Conservation (phyloP, 2,113 vertebrate species). For the Lampris incognitus region DNA sequence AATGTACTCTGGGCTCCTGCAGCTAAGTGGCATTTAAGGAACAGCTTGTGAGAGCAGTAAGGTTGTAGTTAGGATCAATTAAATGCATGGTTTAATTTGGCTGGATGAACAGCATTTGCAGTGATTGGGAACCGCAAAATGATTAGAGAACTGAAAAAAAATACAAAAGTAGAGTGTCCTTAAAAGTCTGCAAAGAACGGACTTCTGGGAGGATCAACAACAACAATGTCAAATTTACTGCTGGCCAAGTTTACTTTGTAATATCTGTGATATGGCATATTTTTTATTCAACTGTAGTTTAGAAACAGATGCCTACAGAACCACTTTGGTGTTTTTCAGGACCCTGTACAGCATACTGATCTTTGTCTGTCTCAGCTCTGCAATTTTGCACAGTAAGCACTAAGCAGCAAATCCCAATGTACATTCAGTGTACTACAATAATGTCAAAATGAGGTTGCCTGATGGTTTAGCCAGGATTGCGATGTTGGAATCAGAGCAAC, state of each 20-base stretch:
- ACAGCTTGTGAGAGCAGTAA: conserved; percentile 70
- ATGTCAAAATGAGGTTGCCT: conserved; percentile 25
- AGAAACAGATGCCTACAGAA: conserved; percentile 48
- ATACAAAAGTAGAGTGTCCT: conserved; percentile 44
- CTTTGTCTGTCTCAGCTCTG: conserved; percentile 37
- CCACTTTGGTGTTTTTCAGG: conserved; percentile 30
- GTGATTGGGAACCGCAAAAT: conserved; percentile 63
- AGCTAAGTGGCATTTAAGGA: conserved; percentile 81
- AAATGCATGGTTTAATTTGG: conserved; percentile 75
- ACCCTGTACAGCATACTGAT: conserved; percentile 30
- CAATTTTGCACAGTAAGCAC: conserved; percentile 26
- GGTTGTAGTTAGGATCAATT: conserved; percentile 74
- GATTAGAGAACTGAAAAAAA: conserved; percentile 58
- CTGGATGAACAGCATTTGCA: conserved; percentile 72
- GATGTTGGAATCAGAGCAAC: conserved; percentile 33
- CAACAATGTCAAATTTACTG: conserved; percentile 42
- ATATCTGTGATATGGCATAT: conserved; percentile 47
- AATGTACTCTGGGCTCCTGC: conserved; percentile 67
- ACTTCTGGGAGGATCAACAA: conserved; percentile 29
- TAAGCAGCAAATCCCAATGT: conserved; percentile 42
- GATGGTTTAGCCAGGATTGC: conserved; percentile 31
- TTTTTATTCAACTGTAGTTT: conserved; percentile 47
- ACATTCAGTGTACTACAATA: conserved; percentile 27
- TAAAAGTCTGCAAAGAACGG: conserved; percentile 48
- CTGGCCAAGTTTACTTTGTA: conserved; percentile 20